These are phyloP conservation scores for Panagrolaimus sp. DNA, from an alignment of 1,140 invertebrate genomes.

Conservation along the genomic window DNA sequence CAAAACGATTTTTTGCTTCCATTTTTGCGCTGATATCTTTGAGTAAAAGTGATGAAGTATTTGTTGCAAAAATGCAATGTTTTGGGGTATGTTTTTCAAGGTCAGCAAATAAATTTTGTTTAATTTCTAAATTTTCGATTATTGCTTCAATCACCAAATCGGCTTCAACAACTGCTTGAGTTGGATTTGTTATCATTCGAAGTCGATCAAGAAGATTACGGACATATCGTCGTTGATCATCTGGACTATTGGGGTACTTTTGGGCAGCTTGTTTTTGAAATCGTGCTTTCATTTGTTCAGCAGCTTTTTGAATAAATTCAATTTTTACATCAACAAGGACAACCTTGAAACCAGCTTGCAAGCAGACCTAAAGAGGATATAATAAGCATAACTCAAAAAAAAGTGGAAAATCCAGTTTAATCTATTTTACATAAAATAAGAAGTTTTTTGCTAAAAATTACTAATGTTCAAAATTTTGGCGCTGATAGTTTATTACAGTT, in stretches of 20 bases:
- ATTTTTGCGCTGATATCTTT: slow-evolving; percentile 69
- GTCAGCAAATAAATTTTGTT: slow-evolving; percentile 52
- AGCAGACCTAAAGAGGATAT: not conserved
- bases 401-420: too few species aligned
- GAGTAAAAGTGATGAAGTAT: slow-evolving; percentile 80
- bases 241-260: too few species aligned
- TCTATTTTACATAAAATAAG: too few species aligned
- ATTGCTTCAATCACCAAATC: slow-evolving; percentile 59
- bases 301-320: slow-evolving; percentile 7
- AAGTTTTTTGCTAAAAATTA: too few species aligned
- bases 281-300: not conserved
- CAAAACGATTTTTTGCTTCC: slow-evolving; percentile 66
- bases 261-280: not conserved
- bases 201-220: not conserved
- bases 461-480: too few species aligned
- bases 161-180: slow-evolving; percentile 53
- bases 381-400: too few species aligned
- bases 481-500: too few species aligned
- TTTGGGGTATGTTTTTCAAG: slow-evolving; percentile 37
- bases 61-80: slow-evolving; percentile 69
- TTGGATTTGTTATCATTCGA: slow-evolving; percentile 60
- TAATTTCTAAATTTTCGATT: slow-evolving; percentile 57
- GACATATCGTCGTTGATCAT: not conserved
- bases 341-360: not conserved
- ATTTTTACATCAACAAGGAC: slow-evolving; percentile 13